phyloP scores from a whole-genome alignment of 2,888 invertebrate genomes.

The Ophioninae sp. region DNA sequence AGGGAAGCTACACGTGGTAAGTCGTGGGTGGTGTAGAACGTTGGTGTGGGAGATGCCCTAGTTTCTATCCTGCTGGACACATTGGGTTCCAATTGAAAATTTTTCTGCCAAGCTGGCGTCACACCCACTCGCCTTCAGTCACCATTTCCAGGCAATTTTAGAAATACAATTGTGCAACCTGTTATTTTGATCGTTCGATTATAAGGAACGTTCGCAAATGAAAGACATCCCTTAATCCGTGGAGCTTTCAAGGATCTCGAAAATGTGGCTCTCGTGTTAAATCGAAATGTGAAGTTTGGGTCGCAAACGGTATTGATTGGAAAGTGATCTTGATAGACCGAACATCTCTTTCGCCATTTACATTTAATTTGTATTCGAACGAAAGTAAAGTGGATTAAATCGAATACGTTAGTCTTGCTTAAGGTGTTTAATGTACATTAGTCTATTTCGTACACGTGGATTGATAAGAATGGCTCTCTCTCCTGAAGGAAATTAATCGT shows the following conservation, averaged over 20 bases:
- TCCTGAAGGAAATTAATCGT: neutral
- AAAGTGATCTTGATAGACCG: neutral
- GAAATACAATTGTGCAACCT: neutral
- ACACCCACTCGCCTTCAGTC: neutral
- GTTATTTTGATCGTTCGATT: neutral
- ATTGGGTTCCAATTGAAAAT: neutral
- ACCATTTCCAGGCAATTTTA: neutral
- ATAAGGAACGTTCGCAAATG: neutral
- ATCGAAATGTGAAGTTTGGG: slow-evolving; percentile 3
- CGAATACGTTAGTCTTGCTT: slow-evolving; percentile 2
- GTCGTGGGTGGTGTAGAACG: slow-evolving; percentile 23
- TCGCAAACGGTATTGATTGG: neutral
- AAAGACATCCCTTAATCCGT: neutral
- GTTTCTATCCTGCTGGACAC: slow-evolving; percentile 4
- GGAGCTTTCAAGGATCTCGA: neutral
- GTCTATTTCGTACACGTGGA: neutral
- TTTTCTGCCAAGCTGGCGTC: slow-evolving; percentile 9
- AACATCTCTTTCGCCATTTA: neutral
- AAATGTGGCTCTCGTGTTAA: neutral
- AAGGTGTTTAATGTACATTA: slow-evolving; percentile 2
- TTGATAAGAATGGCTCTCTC: slow-evolving; percentile 6
- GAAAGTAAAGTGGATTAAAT: neutral
- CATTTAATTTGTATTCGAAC: neutral
- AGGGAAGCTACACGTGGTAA: slow-evolving; percentile 25
- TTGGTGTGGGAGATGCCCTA: neutral